These are phyloP conservation scores for Diaphora mendica DNA, from an alignment of 2,888 invertebrate genomes.

Conservation along the genomic window DNA sequence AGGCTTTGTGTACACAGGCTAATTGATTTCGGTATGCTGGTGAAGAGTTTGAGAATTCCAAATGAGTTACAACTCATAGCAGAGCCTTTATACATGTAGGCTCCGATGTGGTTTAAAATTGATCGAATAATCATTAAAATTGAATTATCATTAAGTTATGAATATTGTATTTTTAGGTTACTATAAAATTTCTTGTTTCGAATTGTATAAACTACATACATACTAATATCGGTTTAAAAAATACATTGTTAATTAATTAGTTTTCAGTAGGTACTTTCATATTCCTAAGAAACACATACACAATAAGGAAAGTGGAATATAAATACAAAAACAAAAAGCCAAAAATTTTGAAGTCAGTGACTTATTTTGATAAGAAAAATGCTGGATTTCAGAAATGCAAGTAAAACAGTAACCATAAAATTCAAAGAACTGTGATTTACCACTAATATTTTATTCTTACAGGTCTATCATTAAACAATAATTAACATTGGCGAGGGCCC, in stretches of 20 bases:
- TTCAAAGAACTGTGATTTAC: neutral
- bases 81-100: no score
- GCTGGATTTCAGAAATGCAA: neutral
- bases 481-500: slow-evolving; percentile 67
- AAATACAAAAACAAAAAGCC: no score
- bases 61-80: no score
- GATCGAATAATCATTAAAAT: neutral
- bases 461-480: slow-evolving; percentile 65
- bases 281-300: no score
- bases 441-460: slow-evolving; percentile 41
- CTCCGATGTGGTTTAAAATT: neutral
- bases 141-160: neutral
- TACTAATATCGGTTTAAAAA: no score
- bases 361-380: no score
- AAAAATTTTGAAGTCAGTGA: no score
- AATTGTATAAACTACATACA: neutral
- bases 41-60: slow-evolving; percentile 44
- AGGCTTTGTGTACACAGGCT: slow-evolving; percentile 68
- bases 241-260: no score
- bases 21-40: slow-evolving; percentile 70
- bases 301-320: no score
- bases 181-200: neutral
- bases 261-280: no score
- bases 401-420: neutral
- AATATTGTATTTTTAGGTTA: neutral